A percentile compares a stretch with the other conserved stretches of the same genome.
Conservation (phyloP, 2,888 invertebrate species). For the Hydropsyche betteni region DNA sequence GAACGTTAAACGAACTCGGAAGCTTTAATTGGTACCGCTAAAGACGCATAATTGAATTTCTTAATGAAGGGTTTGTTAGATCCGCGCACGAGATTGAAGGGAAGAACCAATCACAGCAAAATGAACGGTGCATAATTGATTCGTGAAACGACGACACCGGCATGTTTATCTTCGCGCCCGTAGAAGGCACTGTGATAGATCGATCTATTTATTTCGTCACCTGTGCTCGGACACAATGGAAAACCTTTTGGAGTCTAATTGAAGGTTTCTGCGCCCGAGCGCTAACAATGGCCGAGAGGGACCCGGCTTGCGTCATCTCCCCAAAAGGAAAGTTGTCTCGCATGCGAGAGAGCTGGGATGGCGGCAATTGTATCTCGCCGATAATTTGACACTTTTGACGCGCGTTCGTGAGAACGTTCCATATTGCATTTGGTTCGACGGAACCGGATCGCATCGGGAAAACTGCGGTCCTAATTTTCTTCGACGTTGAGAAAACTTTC, state of each 20-base stretch:
- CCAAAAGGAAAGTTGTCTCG: slow-evolving; percentile 19
- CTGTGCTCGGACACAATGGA: background rate
- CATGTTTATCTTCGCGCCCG: no score
- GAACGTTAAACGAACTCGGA: no score
- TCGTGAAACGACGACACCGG: no score
- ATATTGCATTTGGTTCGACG: no score
- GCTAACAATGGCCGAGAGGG: background rate
- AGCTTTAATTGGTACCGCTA: no score
- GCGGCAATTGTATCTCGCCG: background rate
- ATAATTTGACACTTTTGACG: slow-evolving; percentile 44
- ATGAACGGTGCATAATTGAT: no score
- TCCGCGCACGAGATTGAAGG: no score
- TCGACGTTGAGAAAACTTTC: slow-evolving; percentile 13
- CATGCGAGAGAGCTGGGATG: background rate
- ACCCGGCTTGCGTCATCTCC: slow-evolving; percentile 6
- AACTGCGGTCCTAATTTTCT: slow-evolving; percentile 6
- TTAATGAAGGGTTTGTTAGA: no score
- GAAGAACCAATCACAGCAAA: no score
- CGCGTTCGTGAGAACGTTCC: no score
- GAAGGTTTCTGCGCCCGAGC: background rate
- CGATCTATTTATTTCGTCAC: background rate
- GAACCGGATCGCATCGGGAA: background rate
- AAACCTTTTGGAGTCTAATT: slow-evolving; percentile 8
- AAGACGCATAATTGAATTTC: no score
- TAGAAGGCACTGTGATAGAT: background rate